Percentiles rank a stretch among this genome's conserved stretches.
phyloP scores from a whole-genome alignment of 2,888 invertebrate species.

The Erebia ligea region DNA sequence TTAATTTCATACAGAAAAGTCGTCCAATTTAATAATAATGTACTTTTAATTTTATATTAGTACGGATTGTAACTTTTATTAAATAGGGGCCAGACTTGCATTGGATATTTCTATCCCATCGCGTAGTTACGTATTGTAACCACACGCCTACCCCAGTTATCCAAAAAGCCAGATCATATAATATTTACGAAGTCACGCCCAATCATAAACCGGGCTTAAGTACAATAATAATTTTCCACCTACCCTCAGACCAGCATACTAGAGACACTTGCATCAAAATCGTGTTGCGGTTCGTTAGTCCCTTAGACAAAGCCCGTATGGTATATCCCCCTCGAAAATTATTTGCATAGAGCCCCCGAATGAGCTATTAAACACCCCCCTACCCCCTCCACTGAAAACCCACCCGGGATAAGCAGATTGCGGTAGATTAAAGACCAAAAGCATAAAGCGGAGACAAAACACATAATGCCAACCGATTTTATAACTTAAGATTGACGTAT shows the following conservation, averaged over 20 bases:
- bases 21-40: no score
- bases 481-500: slow-evolving; percentile 65
- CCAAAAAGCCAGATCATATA: slow-evolving; percentile 21
- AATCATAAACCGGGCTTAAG: slow-evolving; percentile 44
- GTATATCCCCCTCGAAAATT: slow-evolving; percentile 70
- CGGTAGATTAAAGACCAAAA: slow-evolving; percentile 82
- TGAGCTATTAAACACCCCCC: slow-evolving; percentile 82
- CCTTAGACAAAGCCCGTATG: slow-evolving; percentile 81
- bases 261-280: slow-evolving; percentile 73
- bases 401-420: slow-evolving; percentile 80
- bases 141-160: neutral
- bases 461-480: slow-evolving; percentile 62
- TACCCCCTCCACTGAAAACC: slow-evolving; percentile 43
- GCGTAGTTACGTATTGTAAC: neutral
- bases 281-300: slow-evolving; percentile 78
- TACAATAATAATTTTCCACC: slow-evolving; percentile 79
- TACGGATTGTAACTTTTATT: no score
- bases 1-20: no score
- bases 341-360: slow-evolving; percentile 82
- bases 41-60: no score
- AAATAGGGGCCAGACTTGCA: no score
- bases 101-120: neutral
- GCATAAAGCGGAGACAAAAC: slow-evolving; percentile 63
- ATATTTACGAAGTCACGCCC: slow-evolving; percentile 44
- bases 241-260: slow-evolving; percentile 66